These are phyloP conservation scores for Elephantulus edwardii DNA, from an alignment of 2,113 vertebrate species.

Conservation along the genomic window DNA sequence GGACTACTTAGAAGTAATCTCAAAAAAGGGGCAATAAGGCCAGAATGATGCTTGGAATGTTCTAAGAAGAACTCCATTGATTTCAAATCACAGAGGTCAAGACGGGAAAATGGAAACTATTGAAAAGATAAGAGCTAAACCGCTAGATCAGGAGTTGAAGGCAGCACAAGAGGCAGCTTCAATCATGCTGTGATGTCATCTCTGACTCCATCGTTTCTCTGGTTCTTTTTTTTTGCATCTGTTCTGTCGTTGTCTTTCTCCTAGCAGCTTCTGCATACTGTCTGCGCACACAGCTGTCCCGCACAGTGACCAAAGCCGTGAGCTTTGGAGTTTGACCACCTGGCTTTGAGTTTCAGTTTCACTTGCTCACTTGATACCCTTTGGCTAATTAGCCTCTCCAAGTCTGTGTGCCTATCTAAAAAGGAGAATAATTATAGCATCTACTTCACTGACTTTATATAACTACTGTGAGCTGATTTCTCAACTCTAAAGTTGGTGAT, in stretches of 20 bases:
- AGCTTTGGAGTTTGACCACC: neutral
- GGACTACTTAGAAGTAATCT: neutral
- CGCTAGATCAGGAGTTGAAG: neutral
- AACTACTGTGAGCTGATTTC: neutral
- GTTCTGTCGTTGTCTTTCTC: neutral
- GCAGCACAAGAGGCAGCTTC: neutral
- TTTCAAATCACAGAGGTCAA: slow-evolving; percentile 10
- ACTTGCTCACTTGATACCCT: neutral
- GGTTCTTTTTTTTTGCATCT: neutral
- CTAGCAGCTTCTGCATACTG: neutral
- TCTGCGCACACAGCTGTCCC: no score
- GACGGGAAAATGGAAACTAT: neutral
- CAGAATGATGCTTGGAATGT: neutral
- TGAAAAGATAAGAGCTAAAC: neutral
- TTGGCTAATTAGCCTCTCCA: neutral
- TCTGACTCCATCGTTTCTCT: neutral
- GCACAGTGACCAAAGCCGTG: neutral
- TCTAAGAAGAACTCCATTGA: slow-evolving; percentile 5
- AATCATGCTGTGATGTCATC: neutral
- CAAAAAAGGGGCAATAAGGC: neutral
- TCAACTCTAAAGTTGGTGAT: neutral
- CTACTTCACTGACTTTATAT: neutral
- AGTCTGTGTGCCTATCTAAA: slow-evolving; percentile 21
- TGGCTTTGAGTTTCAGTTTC: neutral
- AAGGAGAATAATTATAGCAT: slow-evolving; percentile 1